These are phyloP conservation scores for Mus pahari DNA, from an alignment of 2,113 vertebrate genomes.

Conservation along the genomic window DNA sequence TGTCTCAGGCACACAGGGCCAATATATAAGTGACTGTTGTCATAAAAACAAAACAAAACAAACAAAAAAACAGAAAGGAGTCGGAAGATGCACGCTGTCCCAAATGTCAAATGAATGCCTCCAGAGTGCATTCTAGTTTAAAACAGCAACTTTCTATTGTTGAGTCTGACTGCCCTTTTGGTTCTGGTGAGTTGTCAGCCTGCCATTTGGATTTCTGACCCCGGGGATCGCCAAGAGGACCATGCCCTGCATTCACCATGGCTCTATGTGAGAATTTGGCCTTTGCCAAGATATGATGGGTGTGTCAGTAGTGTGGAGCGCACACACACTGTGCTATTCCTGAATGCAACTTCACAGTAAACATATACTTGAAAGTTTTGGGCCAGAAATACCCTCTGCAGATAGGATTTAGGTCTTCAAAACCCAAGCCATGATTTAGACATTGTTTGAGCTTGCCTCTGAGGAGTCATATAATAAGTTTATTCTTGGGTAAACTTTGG, in stretches of 20 bases:
- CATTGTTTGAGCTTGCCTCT: background rate
- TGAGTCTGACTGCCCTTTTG: background rate
- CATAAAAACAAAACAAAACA: no score
- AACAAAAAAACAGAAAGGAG: background rate
- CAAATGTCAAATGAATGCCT: background rate
- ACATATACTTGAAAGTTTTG: background rate
- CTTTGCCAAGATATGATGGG: background rate
- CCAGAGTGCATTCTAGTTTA: background rate
- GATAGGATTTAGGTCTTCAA: background rate
- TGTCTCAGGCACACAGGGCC: background rate
- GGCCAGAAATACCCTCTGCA: background rate
- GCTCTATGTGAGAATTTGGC: background rate
- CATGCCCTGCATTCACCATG: background rate
- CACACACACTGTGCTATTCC: background rate
- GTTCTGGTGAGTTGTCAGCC: background rate
- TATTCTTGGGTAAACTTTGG: no score
- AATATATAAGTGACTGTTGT: background rate
- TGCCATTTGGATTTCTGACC: background rate
- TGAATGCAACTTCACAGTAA: background rate
- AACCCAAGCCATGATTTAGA: background rate
- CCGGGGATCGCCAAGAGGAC: background rate
- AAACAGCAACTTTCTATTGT: background rate
- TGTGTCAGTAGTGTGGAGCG: background rate
- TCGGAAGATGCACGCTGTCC: no score
- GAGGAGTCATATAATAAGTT: background rate